phyloP scores from a whole-genome alignment of 2,113 vertebrate species.

The Mugil cephalus region DNA sequence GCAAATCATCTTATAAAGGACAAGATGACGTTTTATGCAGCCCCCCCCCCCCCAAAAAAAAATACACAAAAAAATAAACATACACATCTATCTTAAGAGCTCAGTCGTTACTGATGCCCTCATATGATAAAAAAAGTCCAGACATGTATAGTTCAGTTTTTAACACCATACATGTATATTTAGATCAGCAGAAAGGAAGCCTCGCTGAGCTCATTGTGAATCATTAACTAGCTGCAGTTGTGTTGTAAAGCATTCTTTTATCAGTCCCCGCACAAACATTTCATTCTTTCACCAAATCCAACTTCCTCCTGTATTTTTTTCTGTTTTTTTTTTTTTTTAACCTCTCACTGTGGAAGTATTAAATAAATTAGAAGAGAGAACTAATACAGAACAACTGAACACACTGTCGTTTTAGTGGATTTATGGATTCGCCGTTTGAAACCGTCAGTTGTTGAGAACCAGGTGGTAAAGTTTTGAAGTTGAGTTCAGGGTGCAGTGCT shows the following conservation, averaged over 20 bases:
- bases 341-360: too few relatives aligned
- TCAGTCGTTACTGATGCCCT: too few relatives aligned
- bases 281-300: neutral
- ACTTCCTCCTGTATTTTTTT: conserved; percentile 40
- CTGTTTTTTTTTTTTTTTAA: too few relatives aligned
- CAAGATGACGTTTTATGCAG: too few relatives aligned
- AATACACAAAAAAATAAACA: too few relatives aligned
- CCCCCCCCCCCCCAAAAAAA: too few relatives aligned
- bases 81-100: too few relatives aligned
- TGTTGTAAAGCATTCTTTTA: conserved; percentile 51
- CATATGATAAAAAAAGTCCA: too few relatives aligned
- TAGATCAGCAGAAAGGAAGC: neutral
- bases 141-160: too few relatives aligned
- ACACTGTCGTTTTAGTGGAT: neutral
- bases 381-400: neutral
- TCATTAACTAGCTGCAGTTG: conserved; percentile 47
- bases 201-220: conserved; percentile 6
- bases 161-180: too few relatives aligned
- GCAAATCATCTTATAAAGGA: too few relatives aligned
- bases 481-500: neutral
- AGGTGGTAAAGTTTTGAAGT: neutral
- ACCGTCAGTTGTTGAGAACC: neutral
- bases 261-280: neutral
- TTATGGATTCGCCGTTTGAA: neutral
- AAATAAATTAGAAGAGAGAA: too few relatives aligned